phyloP scores from a whole-genome alignment of 2,888 invertebrate genomes.

The Helleia helle region DNA sequence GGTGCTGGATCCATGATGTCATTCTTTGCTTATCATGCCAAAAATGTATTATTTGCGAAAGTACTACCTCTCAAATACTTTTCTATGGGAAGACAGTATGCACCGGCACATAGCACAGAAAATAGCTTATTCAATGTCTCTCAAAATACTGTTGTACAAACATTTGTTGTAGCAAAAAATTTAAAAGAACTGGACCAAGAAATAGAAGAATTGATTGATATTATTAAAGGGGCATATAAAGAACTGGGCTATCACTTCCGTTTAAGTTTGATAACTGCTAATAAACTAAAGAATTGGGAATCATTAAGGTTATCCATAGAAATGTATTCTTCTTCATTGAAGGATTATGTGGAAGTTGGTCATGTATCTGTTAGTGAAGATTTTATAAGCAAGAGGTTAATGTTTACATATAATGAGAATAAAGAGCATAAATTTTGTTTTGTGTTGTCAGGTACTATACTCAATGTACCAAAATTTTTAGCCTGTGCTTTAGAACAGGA shows the following conservation, averaged over 20 bases:
- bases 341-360: conserved; percentile 81
- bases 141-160: conserved; percentile 79
- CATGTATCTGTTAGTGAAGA: conserved; percentile 80
- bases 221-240: conserved; percentile 75
- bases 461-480: conserved; percentile 83
- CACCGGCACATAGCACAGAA: conserved; percentile 47
- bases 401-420: conserved; percentile 78
- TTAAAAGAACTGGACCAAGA: conserved; percentile 58
- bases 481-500: conserved; percentile 82
- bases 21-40: conserved; percentile 82
- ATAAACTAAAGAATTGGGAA: conserved; percentile 77
- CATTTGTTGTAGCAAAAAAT: conserved; percentile 76
- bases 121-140: conserved; percentile 77
- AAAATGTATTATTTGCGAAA: conserved; percentile 75
- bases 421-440: conserved; percentile 76
- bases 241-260: conserved; percentile 79
- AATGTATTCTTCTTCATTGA: conserved; percentile 79
- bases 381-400: conserved; percentile 84
- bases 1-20: conserved; percentile 84
- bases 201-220: conserved; percentile 70
- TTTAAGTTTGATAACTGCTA: conserved; percentile 75
- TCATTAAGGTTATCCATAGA: conserved; percentile 79
- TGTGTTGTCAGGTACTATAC: conserved; percentile 80
- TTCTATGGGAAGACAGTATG: conserved; percentile 80
- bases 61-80: conserved; percentile 81